These are phyloP conservation scores for Hippopotamus amphibius DNA, from an alignment of 2,113 vertebrate species.

Conservation along the genomic window DNA sequence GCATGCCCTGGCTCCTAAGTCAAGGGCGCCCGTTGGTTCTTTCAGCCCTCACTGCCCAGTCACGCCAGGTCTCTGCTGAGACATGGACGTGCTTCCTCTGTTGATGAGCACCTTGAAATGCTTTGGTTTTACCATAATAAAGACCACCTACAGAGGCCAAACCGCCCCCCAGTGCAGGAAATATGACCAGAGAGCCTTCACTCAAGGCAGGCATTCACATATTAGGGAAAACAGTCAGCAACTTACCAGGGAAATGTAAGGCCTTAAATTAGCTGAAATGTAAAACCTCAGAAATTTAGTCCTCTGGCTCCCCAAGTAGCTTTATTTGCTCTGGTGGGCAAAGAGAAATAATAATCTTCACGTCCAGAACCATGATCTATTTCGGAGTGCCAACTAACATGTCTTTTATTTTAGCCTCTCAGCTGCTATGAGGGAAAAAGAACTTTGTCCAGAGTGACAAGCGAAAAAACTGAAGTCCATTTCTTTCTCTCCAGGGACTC, in stretches of 20 bases:
- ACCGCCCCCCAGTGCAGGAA: neutral
- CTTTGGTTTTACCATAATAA: neutral
- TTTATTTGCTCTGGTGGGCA: conserved; percentile 32
- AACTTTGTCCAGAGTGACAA: conserved; percentile 1
- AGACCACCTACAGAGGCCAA: neutral
- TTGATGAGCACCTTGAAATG: neutral
- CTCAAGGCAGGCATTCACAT: neutral
- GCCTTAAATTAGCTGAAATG: neutral
- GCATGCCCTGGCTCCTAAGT: neutral
- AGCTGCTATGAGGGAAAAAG: neutral
- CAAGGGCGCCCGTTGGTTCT: neutral
- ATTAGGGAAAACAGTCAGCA: conserved; percentile 24
- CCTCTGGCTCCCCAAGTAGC: neutral
- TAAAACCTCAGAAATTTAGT: conserved; percentile 12
- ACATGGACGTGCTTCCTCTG: neutral
- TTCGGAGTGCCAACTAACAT: neutral
- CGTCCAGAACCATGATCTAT: conserved; percentile 40
- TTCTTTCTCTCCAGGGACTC: conserved; percentile 44
- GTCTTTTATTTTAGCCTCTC: conserved; percentile 58
- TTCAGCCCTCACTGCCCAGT: neutral
- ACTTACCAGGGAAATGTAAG: conserved; percentile 15
- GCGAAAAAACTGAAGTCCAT: neutral
- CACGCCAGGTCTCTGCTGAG: neutral
- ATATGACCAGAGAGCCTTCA: neutral
- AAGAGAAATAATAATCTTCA: conserved; percentile 50